Conservation (phyloP, 2,113 vertebrate species). For the Hippocampus mohnikei region DNA sequence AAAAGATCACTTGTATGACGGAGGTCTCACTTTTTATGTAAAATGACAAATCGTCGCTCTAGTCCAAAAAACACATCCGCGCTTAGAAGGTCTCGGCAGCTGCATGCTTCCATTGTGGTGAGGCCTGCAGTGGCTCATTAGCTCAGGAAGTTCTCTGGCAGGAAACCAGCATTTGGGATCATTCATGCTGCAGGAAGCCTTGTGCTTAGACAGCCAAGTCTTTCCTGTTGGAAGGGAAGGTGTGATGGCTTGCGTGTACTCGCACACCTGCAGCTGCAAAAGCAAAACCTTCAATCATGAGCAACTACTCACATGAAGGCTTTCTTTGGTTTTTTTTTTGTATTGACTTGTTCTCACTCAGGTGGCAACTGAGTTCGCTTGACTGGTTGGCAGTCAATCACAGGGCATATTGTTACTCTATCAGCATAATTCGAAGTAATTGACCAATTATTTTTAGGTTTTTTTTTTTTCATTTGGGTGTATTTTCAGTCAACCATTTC, state of each 20-base stretch:
- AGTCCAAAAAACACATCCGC: background rate
- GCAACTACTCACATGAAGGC: background rate
- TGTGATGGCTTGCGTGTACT: slow-evolving; percentile 50
- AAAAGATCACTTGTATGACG: background rate
- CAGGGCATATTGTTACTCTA: background rate
- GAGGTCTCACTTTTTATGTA: background rate
- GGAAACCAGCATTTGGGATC: slow-evolving; percentile 53
- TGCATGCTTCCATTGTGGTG: slow-evolving; percentile 41
- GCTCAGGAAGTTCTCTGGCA: slow-evolving; percentile 54
- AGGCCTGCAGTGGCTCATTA: slow-evolving; percentile 41
- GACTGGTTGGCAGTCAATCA: background rate
- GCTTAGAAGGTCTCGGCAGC: slow-evolving; percentile 26
- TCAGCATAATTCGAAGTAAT: background rate
- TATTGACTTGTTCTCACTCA: background rate
- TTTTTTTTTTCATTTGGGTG: too few species aligned
- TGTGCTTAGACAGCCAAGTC: slow-evolving; percentile 63
- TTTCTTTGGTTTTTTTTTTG: background rate
- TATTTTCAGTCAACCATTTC: too few species aligned
- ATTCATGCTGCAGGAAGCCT: slow-evolving; percentile 56
- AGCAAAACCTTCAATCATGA: background rate
- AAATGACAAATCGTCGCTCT: background rate
- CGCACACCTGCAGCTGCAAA: slow-evolving; percentile 49
- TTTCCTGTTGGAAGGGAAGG: slow-evolving; percentile 62
- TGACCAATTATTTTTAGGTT: too few species aligned
- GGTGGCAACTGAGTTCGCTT: background rate